These are phyloP conservation scores for Tachina fera DNA, from an alignment of 2,888 invertebrate species.

Conservation along the genomic window DNA sequence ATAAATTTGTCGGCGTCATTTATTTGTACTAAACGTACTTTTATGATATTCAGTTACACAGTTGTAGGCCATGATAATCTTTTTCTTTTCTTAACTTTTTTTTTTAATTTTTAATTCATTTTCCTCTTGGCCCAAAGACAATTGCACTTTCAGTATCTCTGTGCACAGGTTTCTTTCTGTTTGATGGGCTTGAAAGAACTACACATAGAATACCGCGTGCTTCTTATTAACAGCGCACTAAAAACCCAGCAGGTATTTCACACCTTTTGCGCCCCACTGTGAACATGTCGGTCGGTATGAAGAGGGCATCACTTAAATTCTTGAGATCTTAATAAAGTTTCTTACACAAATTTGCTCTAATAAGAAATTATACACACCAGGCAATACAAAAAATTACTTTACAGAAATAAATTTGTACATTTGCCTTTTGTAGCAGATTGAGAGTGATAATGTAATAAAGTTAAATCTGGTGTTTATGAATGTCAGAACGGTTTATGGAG, in stretches of 20 bases:
- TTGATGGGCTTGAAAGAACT: conserved; percentile 23
- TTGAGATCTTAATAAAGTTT: conserved; percentile 81
- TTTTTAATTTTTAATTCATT: conserved; percentile 71
- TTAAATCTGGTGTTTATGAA: conserved; percentile 51
- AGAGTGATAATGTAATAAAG: conserved; percentile 61
- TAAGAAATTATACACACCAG: conserved; percentile 38
- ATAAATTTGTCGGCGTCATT: conserved; percentile 52
- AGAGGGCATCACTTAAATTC: conserved; percentile 79
- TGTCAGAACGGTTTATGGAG: conserved; percentile 13
- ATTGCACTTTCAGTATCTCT: conserved; percentile 67
- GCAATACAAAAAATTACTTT: conserved; percentile 35
- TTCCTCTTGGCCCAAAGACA: conserved; percentile 74
- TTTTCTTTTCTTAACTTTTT: conserved; percentile 42
- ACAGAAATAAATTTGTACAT: conserved; percentile 26
- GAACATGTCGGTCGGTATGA: conserved; percentile 75
- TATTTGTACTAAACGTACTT: conserved; percentile 54
- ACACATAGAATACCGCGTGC: conserved; percentile 73
- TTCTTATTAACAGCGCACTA: conserved; percentile 82
- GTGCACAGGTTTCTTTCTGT: not conserved
- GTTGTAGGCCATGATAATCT: conserved; percentile 58
- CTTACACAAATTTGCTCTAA: conserved; percentile 54
- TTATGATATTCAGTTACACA: conserved; percentile 67
- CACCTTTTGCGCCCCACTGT: conserved; percentile 82
- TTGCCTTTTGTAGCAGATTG: conserved; percentile 40
- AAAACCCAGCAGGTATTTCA: conserved; percentile 82